Base-by-base conservation (phyloP, 1,140 invertebrate genomes). In the Anastatus disparis region DNA sequence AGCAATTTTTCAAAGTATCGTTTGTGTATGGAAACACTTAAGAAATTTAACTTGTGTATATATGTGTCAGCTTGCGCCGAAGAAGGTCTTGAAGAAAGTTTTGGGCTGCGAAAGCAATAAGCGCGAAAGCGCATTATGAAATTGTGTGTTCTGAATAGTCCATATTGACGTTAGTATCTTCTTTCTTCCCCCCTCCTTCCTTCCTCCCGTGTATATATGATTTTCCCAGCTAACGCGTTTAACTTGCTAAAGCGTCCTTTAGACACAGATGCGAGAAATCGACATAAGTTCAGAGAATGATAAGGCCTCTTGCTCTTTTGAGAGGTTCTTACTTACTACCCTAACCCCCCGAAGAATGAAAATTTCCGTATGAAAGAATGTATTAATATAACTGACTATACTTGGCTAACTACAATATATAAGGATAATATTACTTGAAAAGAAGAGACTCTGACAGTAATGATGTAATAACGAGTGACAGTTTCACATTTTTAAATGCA, bases 241-340 rank as follows among this genome's bases (percentile, higher is more conserved):
- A 67, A 67, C 52, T 77, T 75, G 55, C 64, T 31, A 35, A 20
- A 40, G 20, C 13, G 10, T 59, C 71, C 71, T 58, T 76, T 73
- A 74, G 62, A 77, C 83, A 81, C 84, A 86, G 84, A 86, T 86
- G 84, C 82, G 81, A 80, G 81, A 83, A 86, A 86, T 86, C 84
- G 83, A 85, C 83, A 77, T 68, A 84, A 85, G 76, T 85, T 84
- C 74, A 64, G 70, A 77, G 76, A 75, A 75, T 79, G 77, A 75
- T 79, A 81, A 80, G 77, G 42, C 59, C n/a, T n/a, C n/a, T n/a
- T n/a, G n/a, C n/a, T n/a, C n/a, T n/a, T n/a, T n/a, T n/a, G n/a
- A n/a, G n/a, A n/a, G n/a, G n/a, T n/a, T n/a, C n/a, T n/a, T n/a
- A n/a, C n/a, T n/a, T n/a, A n/a, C n/a, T n/a, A n/a, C n/a, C n/a